Base-by-base conservation (phyloP, 2,113 vertebrate genomes). In the Phylloscopus whistleri region DNA sequence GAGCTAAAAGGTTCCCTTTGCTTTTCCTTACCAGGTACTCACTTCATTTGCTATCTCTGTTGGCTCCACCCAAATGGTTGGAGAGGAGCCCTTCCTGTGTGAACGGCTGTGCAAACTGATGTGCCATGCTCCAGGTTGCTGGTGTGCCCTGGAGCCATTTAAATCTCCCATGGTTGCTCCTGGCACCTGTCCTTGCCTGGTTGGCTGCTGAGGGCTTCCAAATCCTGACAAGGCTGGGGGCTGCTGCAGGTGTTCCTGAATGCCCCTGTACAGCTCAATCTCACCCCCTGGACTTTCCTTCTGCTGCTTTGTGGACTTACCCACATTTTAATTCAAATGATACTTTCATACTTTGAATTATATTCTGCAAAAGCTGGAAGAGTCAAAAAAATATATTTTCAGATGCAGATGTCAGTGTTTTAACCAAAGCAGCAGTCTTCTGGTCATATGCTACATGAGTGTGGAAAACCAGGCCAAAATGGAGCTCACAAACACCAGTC, bases 181-280 rank as follows among this genome's bases (percentile, higher is more conserved):
- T 67, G 37, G 22, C 62, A 26, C 21, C 11, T 5, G 1, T 68
- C 21, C 53, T 68, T 0, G 0, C 14, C 26, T 68, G 53, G 5
- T 10, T 59, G 37, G 9, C 37, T 44, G 17, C 27, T 16, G 37
- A 52, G 21, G 27, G 14, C 13, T 86, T 86, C 62, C 44, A 35
- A 30, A 35, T 35, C 20, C 43, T 49, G 60, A 23, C 53, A 37
- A 76, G 62, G 14, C 17, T 59, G 4, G 1, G 16, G 11, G 7
- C 21, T 59, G 27, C 31, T 86, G 21, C 17, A 51, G 16, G 6
- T 27, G 6, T 37, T 44, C 27, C 62, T 59, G 31, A 59, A 22
- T 41, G 41, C 41, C 12, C 4, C 16, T 26, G 26, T 51, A 67
- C 62, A 51, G 5, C 17, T 59, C 31, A 51, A 0, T 59, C 44